These are phyloP conservation scores for Orthosia gothica DNA, from an alignment of 2,888 invertebrate species.

Conservation along the genomic window DNA sequence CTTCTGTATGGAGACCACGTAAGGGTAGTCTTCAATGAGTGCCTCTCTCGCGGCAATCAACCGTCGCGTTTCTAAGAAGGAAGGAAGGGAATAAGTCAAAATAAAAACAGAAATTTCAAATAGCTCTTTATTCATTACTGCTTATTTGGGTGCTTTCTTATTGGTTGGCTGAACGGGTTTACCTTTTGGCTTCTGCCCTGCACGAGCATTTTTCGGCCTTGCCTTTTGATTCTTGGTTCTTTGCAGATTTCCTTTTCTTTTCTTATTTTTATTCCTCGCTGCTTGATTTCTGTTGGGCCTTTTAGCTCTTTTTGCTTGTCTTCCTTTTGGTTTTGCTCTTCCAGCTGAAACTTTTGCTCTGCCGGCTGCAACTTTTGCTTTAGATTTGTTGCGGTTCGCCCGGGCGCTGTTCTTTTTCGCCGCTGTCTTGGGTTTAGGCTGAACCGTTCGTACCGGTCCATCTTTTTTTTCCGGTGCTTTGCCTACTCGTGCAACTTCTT, in stretches of 20 bases:
- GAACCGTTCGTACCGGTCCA: not conserved
- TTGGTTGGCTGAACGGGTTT: constrained; percentile 34
- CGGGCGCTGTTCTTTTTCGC: not conserved
- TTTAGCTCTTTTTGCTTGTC: constrained; percentile 15
- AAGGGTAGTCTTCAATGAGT: constrained; percentile 83
- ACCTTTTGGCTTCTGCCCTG: constrained; percentile 55
- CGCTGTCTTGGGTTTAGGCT: not conserved
- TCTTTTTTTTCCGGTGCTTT: not conserved
- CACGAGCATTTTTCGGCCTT: constrained; percentile 24
- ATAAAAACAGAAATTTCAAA: constrained; percentile 44
- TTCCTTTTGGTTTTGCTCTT: constrained; percentile 8
- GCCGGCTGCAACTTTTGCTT: not conserved
- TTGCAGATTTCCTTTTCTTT: not conserved
- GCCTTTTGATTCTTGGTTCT: constrained; percentile 16
- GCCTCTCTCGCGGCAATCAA: constrained; percentile 82
- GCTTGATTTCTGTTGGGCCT: not conserved
- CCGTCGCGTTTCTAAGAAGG: constrained; percentile 74
- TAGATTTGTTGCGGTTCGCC: constrained; percentile 7
- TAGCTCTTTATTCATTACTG: constrained; percentile 58
- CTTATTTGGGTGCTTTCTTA: constrained; percentile 19
- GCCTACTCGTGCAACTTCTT: not conserved
- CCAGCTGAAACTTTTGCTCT: not conserved
- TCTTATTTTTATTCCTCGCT: constrained; percentile 13
- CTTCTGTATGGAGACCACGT: constrained; percentile 86
- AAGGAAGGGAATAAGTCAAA: constrained; percentile 64